Base-by-base conservation (phyloP, 2,113 vertebrate species). In the Meriones unguiculatus region DNA sequence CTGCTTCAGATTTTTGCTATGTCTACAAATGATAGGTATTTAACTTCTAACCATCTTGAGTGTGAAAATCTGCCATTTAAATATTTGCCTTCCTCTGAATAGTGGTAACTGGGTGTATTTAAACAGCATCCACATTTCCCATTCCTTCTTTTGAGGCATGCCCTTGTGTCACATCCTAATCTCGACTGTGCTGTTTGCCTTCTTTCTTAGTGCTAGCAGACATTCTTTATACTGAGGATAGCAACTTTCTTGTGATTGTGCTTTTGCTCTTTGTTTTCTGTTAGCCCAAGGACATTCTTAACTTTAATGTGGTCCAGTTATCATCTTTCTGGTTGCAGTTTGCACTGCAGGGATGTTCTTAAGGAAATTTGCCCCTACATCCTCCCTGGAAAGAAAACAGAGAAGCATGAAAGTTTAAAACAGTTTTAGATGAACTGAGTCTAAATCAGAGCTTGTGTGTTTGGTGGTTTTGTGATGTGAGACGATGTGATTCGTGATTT, bases 71-170 rank as follows among this genome's bases (percentile, higher is more conserved):
- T 90, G 4, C 78, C 1, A 5, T n/a, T 92, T 88, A 62, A 87
- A 67, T 35, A 59, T 95, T 80, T 94, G 13, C 13, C 6, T 82
- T 87, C 57, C 14, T 62, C 50, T 87, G 24, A 95, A 62, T 28
- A 81, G 28, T 85, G 87, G 9, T 65, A 75, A 57, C 6, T 72
- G 28, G 54, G 85, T 64, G 30, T 96, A 94, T 38, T 70, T 95
- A 84, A 78, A 72, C 8, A 24, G 62, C 93, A 85, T 35, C n/a
- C 2, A 7, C 25, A 32, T 62, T 70, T 95, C 35, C 65, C 17
- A 52, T 67, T 86, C 86, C 10, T n/a, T 67, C 77, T 85, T 93
- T 41, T 84, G 22, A 88, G 57, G 64, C 52, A 57, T 73, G 17
- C 64, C 46, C 82, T 90, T 90, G 35, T 87, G 67, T 78, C 25